Base-by-base conservation (phyloP, 2,113 vertebrate species). In the Hyaena hyaena region DNA sequence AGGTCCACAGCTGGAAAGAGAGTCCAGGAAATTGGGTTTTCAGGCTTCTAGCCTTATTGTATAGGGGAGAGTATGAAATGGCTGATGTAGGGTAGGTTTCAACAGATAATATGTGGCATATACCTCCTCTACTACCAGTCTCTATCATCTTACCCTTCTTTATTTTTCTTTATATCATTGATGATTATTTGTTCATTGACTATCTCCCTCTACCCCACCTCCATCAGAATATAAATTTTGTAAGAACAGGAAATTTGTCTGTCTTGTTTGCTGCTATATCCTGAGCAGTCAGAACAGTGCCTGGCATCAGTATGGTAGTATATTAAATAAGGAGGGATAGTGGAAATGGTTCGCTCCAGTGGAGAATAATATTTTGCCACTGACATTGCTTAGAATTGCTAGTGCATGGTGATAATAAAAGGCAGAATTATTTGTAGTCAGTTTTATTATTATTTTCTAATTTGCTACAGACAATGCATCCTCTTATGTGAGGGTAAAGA, bases 371-470 rank as follows among this genome's bases (percentile, higher is more conserved):
- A 61, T 92, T 76, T 92, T 81, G 74, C 66, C 63, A 90, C 26
- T 68, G 45, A 53, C 55, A 79, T n/a, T 96, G n/a, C 58, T 93
- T 81, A 81, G 83, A 85, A 86, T 82, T 85, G n/a, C 83, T 58
- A 93, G 73, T 77, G 12, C 28, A 77, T 39, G 50, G 66, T 92
- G 35, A 89, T 68, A 88, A 69, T 77, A 86, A 94, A 93, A 91
- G 93, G 74, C 35, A 90, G 39, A 92, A 65, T 43, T 65, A 82
- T 43, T 65, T 96, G 69, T 45, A 88, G 31, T 71, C 68, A 83
- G 82, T 81, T 93, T 91, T 69, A 85, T 63, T 90, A 88, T 69
- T 94, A 24, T 74, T 97, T 89, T 88, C 55, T 80, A 82, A 74
- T 91, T 97, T 97, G 93, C 61, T 88, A 90, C 2, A 88, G 69